These are phyloP conservation scores for Microctenopoma lineatum DNA, from an alignment of 2,797 vertebrate species.

Conservation along the genomic window DNA sequence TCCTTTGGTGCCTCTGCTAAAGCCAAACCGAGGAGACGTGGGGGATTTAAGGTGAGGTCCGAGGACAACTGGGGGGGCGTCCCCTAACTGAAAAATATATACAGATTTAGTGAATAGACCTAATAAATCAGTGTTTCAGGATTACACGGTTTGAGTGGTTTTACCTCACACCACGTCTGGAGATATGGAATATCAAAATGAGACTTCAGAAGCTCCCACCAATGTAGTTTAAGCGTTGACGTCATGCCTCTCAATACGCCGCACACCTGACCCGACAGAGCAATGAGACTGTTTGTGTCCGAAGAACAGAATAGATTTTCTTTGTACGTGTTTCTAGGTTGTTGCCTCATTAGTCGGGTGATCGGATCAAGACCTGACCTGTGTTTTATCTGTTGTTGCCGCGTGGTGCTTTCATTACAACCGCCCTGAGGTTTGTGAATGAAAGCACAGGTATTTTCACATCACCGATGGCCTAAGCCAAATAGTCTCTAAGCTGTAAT, in stretches of 20 bases:
- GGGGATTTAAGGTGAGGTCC: not conserved
- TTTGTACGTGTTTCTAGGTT: not conserved
- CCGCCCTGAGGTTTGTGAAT: not conserved
- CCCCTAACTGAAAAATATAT: not conserved
- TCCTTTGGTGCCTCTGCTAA: not conserved
- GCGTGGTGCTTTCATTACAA: not conserved
- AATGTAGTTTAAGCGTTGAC: too few species aligned
- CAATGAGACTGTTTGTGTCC: not conserved
- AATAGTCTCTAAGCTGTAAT: not conserved
- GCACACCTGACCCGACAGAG: not conserved
- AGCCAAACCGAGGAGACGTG: not conserved
- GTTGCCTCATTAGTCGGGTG: not conserved
- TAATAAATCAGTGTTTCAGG: not conserved
- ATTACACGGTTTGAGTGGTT: not conserved
- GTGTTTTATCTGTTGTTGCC: not conserved
- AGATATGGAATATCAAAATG: too few species aligned
- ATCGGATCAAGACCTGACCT: not conserved
- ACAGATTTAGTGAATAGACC: not conserved
- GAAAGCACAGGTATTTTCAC: too few species aligned
- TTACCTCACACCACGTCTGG: not conserved
- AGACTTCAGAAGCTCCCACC: slow-evolving; percentile 10
- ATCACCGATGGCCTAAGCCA: not conserved
- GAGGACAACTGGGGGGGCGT: not conserved
- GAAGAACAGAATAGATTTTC: not conserved
- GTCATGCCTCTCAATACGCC: not conserved